A percentile compares a stretch with the other conserved stretches of the same genome.
Conservation (phyloP, 2,113 vertebrate genomes). For the Pachypanchax playfairii region DNA sequence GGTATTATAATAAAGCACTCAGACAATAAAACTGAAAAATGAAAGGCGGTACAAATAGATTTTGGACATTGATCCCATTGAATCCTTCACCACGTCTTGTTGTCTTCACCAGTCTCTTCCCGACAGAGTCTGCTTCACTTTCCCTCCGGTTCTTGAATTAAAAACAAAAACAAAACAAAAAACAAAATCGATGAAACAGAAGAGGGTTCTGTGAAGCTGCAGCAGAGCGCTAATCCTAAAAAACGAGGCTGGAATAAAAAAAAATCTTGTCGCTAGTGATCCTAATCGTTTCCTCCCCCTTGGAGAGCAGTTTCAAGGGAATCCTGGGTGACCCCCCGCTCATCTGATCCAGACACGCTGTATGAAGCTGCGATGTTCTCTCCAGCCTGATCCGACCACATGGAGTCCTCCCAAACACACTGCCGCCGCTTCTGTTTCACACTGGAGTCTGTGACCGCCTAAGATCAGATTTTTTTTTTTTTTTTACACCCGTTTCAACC, state of each 20-base stretch:
- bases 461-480: conserved; percentile 22
- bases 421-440: not conserved
- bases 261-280: not conserved
- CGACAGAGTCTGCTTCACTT: conserved; percentile 52
- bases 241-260: conserved; percentile 7
- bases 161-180: not conserved
- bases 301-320: conserved; percentile 60
- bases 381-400: conserved; percentile 38
- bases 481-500: not conserved
- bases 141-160: conserved; percentile 25
- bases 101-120: conserved; percentile 36
- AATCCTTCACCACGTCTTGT: conserved; percentile 32
- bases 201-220: conserved; percentile 1
- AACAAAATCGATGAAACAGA: conserved; percentile 6
- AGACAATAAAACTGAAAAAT: not conserved
- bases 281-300: not conserved
- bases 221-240: conserved; percentile 24
- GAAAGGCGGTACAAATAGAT: not conserved
- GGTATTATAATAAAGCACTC: not conserved
- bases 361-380: conserved; percentile 35
- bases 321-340: conserved; percentile 63
- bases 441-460: conserved; percentile 1
- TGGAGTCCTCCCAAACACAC: conserved; percentile 22
- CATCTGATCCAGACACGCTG: conserved; percentile 55
- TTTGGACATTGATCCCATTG: conserved; percentile 1